Evolutionary conservation across 2,888 invertebrate genomes (phyloP).

Genomic region (Scrobipalpa costella): DNA sequence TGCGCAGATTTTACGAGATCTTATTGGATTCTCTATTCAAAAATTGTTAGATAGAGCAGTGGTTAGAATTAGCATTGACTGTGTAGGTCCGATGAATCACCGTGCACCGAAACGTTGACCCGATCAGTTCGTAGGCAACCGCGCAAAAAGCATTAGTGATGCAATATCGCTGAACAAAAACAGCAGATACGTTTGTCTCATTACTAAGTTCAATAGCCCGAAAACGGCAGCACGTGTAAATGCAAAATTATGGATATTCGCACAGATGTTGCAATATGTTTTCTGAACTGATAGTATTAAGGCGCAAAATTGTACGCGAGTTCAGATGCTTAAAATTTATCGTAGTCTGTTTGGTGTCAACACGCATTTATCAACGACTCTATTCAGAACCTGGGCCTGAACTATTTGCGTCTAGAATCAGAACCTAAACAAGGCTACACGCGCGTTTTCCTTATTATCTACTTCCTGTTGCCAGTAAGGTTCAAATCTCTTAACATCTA

Average conservation of each 20-base stretch:
- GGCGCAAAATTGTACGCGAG: conserved; percentile 64
- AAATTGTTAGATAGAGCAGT: conserved; percentile 54
- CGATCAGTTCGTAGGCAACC: conserved; percentile 35
- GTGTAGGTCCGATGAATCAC: conserved; percentile 42
- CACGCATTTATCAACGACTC: conserved; percentile 73
- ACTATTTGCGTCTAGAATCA: conserved; percentile 42
- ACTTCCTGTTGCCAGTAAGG: conserved; percentile 46
- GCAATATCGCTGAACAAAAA: conserved; percentile 67
- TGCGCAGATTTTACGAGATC: conserved; percentile 62
- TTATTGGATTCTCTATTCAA: conserved; percentile 42
- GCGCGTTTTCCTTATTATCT: conserved; percentile 43
- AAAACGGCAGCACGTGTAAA: conserved; percentile 73
- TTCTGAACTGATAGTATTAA: conserved; percentile 60
- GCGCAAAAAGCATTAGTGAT: conserved; percentile 64
- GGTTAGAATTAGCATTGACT: conserved; percentile 26
- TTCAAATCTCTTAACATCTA: conserved; percentile 37
- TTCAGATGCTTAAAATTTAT: conserved; percentile 61
- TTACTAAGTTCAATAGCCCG: conserved; percentile 81
- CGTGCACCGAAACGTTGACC: conserved; percentile 32
- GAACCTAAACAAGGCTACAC: conserved; percentile 53
- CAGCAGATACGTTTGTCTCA: conserved; percentile 70
- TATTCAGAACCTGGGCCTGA: conserved; percentile 51
- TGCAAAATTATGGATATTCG: conserved; percentile 66
- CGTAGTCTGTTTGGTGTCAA: conserved; percentile 67
- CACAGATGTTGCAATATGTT: conserved; percentile 62